phyloP scores from a whole-genome alignment of 2,797 vertebrate genomes.

The Takifugu ocellatus region DNA sequence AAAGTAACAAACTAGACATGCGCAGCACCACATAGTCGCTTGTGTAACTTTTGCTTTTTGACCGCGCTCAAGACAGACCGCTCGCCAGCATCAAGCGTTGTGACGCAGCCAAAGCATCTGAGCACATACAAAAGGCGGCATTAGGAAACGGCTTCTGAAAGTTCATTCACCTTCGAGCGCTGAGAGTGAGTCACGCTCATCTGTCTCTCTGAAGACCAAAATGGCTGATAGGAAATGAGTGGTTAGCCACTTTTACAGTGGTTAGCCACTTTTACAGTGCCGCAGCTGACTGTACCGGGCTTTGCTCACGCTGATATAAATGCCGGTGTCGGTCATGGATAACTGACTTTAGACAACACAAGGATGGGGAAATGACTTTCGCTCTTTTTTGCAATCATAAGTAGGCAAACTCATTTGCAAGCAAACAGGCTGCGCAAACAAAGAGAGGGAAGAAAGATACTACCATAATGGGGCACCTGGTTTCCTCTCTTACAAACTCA shows the following conservation, averaged over 20 bases:
- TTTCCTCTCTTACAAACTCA: conserved; percentile 20
- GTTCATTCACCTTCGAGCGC: conserved; percentile 32
- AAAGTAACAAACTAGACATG: too few relatives aligned
- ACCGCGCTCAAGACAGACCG: not conserved
- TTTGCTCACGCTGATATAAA: conserved; percentile 10
- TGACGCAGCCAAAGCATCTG: conserved; percentile 28
- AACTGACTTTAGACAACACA: conserved; percentile 37
- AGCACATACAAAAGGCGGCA: conserved; percentile 17
- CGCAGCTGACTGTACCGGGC: too few relatives aligned
- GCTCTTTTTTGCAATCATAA: conserved; percentile 37
- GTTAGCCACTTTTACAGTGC: not conserved
- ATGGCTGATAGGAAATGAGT: conserved; percentile 48
- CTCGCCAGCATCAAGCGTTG: conserved; percentile 33
- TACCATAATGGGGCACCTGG: conserved; percentile 42
- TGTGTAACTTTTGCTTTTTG: too few relatives aligned
- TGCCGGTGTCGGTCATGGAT: conserved; percentile 44
- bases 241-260: conserved; percentile 15
- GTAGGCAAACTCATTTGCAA: conserved; percentile 40
- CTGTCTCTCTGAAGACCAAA: conserved; percentile 34
- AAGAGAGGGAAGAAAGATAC: conserved; percentile 22
- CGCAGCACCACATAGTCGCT: too few relatives aligned
- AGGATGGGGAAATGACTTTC: conserved; percentile 21
- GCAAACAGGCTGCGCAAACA: conserved; percentile 34
- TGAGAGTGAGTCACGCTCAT: conserved; percentile 27
- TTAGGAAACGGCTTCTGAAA: conserved; percentile 43